A percentile compares a stretch with the other conserved stretches of the same genome.
Conservation (phyloP, 2,888 invertebrate species). For the Leptopterna dolabrata region DNA sequence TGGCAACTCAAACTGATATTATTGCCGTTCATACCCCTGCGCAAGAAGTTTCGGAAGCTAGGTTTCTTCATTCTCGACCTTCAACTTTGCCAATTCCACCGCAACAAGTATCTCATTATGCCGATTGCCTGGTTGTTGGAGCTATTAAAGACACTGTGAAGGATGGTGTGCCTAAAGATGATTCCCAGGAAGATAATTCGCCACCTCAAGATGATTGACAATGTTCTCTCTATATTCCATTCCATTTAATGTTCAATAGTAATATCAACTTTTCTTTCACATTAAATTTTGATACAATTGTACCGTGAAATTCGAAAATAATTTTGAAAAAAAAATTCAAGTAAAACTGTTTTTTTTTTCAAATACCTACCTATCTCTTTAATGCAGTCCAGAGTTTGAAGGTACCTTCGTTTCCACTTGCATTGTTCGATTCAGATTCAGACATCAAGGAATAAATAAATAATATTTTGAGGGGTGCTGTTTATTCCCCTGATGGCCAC, state of each 20-base stretch:
- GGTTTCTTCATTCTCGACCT: slow-evolving; percentile 53
- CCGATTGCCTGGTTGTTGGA: slow-evolving; percentile 58
- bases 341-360: no score
- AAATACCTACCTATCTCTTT: no score
- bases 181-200: neutral
- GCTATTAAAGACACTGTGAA: slow-evolving; percentile 59
- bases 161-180: neutral
- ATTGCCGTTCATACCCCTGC: slow-evolving; percentile 81
- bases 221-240: neutral
- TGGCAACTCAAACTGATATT: slow-evolving; percentile 81
- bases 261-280: no score
- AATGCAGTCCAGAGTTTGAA: no score
- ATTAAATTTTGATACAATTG: neutral
- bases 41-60: slow-evolving; percentile 64
- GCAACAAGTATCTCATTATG: slow-evolving; percentile 58
- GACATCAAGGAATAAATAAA: no score
- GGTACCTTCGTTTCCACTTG: no score
- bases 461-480: no score
- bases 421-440: no score
- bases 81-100: slow-evolving; percentile 57
- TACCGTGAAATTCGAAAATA: no score
- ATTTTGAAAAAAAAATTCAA: no score
- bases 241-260: neutral
- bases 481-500: no score
- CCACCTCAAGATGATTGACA: neutral